Evolutionary conservation across 1,140 invertebrate species (phyloP).

Genomic region (Ceratosolen fusciceps): DNA sequence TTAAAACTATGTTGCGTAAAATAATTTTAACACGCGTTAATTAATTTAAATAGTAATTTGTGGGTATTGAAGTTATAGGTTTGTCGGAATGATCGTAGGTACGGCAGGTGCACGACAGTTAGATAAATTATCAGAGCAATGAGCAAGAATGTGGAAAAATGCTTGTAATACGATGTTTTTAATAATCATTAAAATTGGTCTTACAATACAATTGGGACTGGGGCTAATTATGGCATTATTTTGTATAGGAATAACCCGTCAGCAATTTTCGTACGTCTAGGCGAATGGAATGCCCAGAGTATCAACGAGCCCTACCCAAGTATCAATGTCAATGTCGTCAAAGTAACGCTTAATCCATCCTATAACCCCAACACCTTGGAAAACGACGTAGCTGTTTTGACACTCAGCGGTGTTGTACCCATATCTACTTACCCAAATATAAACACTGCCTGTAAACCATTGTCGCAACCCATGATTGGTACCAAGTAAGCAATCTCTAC

Average conservation of each 20-base stretch:
- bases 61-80: no score
- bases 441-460: conserved; percentile 79
- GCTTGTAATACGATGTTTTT: no score
- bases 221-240: no score
- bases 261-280: conserved; percentile 74
- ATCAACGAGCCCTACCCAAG: conserved; percentile 75
- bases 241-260: conserved; percentile 22
- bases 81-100: no score
- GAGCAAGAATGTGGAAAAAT: no score
- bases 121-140: no score
- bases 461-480: conserved; percentile 69
- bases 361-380: conserved; percentile 78
- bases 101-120: no score
- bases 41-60: no score
- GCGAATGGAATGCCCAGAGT: conserved; percentile 79
- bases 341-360: conserved; percentile 76
- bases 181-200: no score
- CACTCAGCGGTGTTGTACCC: conserved; percentile 74
- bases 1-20: no score
- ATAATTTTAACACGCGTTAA: no score
- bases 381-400: conserved; percentile 80
- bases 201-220: no score
- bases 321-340: conserved; percentile 73
- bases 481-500: conserved; percentile 68
- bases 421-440: conserved; percentile 77